Conservation (phyloP, 1,140 invertebrate species). For the Hormaphis cornu region DNA sequence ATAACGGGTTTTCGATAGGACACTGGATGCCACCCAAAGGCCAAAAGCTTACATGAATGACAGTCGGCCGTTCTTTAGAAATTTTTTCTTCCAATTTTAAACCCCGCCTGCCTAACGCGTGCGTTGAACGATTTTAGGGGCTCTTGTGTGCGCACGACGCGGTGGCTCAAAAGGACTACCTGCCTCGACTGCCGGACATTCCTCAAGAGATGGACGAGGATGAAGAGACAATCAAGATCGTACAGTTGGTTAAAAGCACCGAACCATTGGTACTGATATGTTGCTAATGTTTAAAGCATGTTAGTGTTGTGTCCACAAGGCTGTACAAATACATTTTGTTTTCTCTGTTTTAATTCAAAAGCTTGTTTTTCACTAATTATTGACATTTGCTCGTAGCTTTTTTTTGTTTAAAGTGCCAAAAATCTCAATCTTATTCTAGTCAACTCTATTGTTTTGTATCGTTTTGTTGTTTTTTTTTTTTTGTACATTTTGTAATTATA, state of each 20-base stretch:
- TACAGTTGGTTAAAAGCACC: slow-evolving; percentile 91
- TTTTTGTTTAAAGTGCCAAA: not conserved
- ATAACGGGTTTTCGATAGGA: too few species aligned
- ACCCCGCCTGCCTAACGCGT: too few species aligned
- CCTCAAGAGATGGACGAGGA: slow-evolving; percentile 81
- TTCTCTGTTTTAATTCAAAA: slow-evolving; percentile 35
- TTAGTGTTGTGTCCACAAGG: slow-evolving; percentile 42
- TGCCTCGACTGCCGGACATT: slow-evolving; percentile 78
- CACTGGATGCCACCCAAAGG: too few species aligned
- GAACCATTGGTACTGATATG: slow-evolving; percentile 72
- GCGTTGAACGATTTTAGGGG: slow-evolving; percentile 60
- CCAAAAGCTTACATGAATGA: too few species aligned
- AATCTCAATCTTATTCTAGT: slow-evolving; percentile 3
- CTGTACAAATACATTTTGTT: not conserved
- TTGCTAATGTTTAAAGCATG: slow-evolving; percentile 11
- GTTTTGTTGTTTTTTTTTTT: slow-evolving; percentile 11
- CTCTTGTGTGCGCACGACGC: slow-evolving; percentile 86
- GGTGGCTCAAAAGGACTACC: slow-evolving; percentile 89
- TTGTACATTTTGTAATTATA: not conserved
- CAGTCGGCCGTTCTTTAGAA: too few species aligned
- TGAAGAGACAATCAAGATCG: slow-evolving; percentile 93
- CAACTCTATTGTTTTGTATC: slow-evolving; percentile 22
- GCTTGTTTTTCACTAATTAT: not conserved
- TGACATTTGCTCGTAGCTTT: slow-evolving; percentile 4
- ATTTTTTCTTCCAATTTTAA: too few species aligned